Percentiles rank a stretch among this genome's conserved stretches.
Conservation (phyloP, 2,888 invertebrate species). For the Epinotia nisella region DNA sequence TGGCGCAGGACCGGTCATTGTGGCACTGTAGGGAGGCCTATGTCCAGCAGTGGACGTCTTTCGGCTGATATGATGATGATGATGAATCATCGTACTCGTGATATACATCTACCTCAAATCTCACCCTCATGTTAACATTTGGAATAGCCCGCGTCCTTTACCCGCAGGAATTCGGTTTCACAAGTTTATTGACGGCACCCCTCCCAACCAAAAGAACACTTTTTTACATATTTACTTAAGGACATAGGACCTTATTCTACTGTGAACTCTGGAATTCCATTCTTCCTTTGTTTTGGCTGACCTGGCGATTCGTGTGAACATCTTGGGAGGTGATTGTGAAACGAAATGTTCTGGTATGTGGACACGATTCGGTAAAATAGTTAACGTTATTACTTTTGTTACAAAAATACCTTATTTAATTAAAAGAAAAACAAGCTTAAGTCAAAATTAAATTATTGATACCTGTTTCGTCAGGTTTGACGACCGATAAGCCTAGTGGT, state of each 20-base stretch:
- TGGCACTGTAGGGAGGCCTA: too few relatives aligned
- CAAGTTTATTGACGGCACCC: neutral
- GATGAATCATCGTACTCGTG: neutral
- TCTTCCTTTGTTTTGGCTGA: slow-evolving; percentile 27
- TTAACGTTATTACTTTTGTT: neutral
- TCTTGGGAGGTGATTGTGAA: slow-evolving; percentile 21
- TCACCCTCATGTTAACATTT: slow-evolving; percentile 18
- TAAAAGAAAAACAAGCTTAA: too few relatives aligned
- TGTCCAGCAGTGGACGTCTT: too few relatives aligned
- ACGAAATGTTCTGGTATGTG: slow-evolving; percentile 9
- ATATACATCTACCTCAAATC: neutral
- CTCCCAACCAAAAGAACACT: neutral
- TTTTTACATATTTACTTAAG: too few relatives aligned
- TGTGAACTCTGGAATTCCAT: neutral
- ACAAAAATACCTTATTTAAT: neutral
- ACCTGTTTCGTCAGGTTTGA: too few relatives aligned
- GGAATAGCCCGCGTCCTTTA: slow-evolving; percentile 19
- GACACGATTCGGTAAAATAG: slow-evolving; percentile 3
- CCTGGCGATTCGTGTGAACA: slow-evolving; percentile 17
- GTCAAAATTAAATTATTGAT: too few relatives aligned
- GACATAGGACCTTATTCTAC: neutral
- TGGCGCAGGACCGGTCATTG: too few relatives aligned
- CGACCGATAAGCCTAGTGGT: too few relatives aligned
- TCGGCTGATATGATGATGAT: too few relatives aligned
- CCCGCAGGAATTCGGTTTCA: slow-evolving; percentile 21